These are phyloP conservation scores for Pachyramphus minor DNA, from an alignment of 2,113 vertebrate species.

Conservation along the genomic window DNA sequence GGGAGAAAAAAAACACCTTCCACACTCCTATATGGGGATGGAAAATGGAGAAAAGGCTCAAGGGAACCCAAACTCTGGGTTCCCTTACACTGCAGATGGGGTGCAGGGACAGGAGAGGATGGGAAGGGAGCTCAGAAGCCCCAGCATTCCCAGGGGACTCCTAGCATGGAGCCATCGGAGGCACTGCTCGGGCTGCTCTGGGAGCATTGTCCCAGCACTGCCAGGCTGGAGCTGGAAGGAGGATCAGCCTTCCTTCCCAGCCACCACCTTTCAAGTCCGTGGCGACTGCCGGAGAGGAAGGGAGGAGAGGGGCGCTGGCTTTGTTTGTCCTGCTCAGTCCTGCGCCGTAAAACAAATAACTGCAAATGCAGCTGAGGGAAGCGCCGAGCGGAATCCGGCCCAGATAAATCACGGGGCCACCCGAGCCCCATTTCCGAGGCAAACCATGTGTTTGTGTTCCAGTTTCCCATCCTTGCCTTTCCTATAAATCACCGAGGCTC, in stretches of 20 bases:
- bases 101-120: not conserved
- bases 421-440: conserved; percentile 34
- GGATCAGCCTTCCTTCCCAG: conserved; percentile 11
- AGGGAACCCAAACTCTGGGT: accelerated
- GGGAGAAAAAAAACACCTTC: not conserved
- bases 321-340: conserved; percentile 50
- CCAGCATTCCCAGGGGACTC: not conserved
- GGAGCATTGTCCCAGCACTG: not conserved
- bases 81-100: accelerated
- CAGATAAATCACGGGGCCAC: conserved; percentile 56
- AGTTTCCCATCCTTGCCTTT: conserved; percentile 13
- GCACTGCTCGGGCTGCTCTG: accelerated
- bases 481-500: conserved; percentile 17
- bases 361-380: conserved; percentile 49
- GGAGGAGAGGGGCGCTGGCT: conserved; percentile 60
- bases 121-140: not conserved
- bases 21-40: not conserved
- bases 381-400: conserved; percentile 13
- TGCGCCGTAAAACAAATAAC: conserved; percentile 17
- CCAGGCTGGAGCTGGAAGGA: not conserved
- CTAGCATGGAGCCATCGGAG: accelerated
- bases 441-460: conserved; percentile 44
- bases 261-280: conserved; percentile 6
- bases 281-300: conserved; percentile 48
- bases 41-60: not conserved